These are phyloP conservation scores for Lemur catta DNA, from an alignment of 2,797 vertebrate genomes.

Conservation along the genomic window DNA sequence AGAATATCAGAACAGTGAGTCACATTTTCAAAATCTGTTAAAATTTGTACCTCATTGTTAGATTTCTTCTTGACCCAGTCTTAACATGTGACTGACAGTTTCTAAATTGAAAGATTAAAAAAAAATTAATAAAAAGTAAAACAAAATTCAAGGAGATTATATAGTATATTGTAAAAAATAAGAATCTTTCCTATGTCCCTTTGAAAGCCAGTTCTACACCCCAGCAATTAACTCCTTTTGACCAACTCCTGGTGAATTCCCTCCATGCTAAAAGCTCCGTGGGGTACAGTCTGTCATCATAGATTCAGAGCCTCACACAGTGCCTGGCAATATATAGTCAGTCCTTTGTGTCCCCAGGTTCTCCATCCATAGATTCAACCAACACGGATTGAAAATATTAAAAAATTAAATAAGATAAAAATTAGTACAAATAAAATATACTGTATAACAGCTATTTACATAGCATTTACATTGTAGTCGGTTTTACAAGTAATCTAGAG, in stretches of 20 bases:
- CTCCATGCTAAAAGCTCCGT: not conserved
- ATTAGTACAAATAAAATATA: not conserved
- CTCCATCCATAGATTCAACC: not conserved
- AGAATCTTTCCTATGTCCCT: not conserved
- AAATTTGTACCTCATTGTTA: not conserved
- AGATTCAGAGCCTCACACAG: not conserved
- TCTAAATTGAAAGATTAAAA: conserved; percentile 28
- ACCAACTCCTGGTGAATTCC: not conserved
- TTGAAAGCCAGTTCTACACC: not conserved
- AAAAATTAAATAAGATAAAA: not conserved
- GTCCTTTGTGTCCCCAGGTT: not conserved
- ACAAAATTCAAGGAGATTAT: not conserved
- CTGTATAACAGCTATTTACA: not conserved
- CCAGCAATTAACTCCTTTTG: not conserved
- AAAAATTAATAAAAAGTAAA: conserved; percentile 4
- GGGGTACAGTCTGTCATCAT: not conserved
- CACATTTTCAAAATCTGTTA: conserved; percentile 37
- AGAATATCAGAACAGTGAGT: not conserved
- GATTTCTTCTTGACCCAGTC: not conserved
- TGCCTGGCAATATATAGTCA: not conserved
- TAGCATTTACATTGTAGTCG: not conserved
- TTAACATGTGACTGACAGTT: not conserved
- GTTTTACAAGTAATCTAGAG: not conserved
- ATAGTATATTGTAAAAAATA: not conserved
- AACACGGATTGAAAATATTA: not conserved